phyloP scores from a whole-genome alignment of 2,797 vertebrate species.

The Coranthus polyacanthus region DNA sequence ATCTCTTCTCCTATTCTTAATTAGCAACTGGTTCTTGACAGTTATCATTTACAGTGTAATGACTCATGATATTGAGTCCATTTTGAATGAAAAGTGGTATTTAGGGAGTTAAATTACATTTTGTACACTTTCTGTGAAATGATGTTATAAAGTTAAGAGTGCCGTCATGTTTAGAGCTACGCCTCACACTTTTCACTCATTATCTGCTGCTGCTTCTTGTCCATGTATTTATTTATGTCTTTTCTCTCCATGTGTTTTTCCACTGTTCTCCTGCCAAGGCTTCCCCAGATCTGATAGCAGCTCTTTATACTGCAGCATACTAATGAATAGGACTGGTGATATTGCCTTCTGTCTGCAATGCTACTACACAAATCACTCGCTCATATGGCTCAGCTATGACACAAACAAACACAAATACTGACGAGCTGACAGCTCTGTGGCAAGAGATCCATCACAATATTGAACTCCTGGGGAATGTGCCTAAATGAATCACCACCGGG shows the following conservation, averaged over 20 bases:
- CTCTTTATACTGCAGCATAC: constrained; percentile 68
- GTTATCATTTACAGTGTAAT: constrained; percentile 13
- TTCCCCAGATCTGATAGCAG: constrained; percentile 69
- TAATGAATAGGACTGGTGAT: constrained; percentile 68
- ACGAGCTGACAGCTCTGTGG: constrained; percentile 65
- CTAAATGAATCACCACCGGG: constrained; percentile 60
- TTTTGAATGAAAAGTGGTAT: constrained; percentile 16
- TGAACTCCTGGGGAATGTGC: constrained; percentile 54
- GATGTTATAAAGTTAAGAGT: background rate
- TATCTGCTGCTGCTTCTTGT: constrained; percentile 13
- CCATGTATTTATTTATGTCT: constrained; percentile 11
- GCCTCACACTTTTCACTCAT: constrained; percentile 10
- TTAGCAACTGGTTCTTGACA: constrained; percentile 9
- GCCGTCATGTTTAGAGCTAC: constrained; percentile 5
- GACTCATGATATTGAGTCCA: constrained; percentile 9
- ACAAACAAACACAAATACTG: constrained; percentile 75
- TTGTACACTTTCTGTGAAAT: background rate
- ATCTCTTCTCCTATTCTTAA: background rate
- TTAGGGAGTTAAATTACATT: constrained; percentile 5
- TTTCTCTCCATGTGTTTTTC: constrained; percentile 18
- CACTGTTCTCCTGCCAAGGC: constrained; percentile 42
- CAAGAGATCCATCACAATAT: constrained; percentile 69
- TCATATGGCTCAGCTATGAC: constrained; percentile 63
- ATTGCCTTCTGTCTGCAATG: constrained; percentile 64
- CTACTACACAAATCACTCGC: constrained; percentile 68